Conservation (phyloP, 2,113 vertebrate genomes). For the Erinaceus europaeus region DNA sequence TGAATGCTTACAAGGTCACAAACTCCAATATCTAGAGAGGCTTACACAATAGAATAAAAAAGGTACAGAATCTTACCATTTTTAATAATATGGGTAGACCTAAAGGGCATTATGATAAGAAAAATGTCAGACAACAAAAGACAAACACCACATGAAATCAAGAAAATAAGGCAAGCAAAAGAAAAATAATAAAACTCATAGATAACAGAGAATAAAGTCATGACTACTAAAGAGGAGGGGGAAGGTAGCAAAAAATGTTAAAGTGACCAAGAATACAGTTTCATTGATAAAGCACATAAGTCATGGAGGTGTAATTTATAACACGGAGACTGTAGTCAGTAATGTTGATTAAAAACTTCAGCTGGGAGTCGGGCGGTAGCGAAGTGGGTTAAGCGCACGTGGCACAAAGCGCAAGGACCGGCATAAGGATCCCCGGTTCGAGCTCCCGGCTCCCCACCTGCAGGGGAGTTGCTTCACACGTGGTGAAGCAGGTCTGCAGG, state of each 20-base stretch:
- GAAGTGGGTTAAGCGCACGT: too few species aligned
- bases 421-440: too few species aligned
- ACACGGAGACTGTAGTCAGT: not conserved
- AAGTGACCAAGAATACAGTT: not conserved
- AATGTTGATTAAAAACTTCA: not conserved
- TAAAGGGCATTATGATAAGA: not conserved
- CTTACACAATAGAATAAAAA: not conserved
- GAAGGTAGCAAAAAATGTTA: not conserved
- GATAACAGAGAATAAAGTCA: not conserved
- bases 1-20: not conserved
- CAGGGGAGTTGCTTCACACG: too few species aligned
- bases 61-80: not conserved
- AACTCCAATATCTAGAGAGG: not conserved
- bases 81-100: not conserved
- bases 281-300: not conserved
- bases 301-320: not conserved
- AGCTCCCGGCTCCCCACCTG: too few species aligned
- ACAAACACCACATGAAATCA: not conserved
- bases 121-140: not conserved
- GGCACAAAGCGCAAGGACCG: too few species aligned
- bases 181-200: not conserved
- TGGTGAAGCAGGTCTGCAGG: too few species aligned
- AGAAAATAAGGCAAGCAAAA: not conserved
- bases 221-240: not conserved
- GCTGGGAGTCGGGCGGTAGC: too few species aligned